These are phyloP conservation scores for Plebejus argus DNA, from an alignment of 2,888 invertebrate genomes.

Conservation along the genomic window DNA sequence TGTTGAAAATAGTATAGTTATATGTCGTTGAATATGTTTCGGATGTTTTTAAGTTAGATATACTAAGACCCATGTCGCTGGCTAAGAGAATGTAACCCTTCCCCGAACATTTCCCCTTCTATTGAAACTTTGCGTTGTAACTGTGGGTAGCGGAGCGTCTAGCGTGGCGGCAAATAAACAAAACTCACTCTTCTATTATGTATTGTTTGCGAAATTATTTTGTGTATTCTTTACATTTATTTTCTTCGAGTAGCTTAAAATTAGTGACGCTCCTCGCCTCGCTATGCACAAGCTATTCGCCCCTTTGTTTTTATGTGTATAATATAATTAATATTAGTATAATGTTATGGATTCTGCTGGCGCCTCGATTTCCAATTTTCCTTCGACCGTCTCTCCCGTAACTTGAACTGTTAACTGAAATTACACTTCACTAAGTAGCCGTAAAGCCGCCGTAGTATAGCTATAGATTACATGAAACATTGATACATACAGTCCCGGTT, in stretches of 20 bases:
- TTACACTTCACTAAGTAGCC: not conserved
- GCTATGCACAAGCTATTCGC: conserved; percentile 31
- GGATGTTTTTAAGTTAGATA: conserved; percentile 2
- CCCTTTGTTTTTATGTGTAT: not conserved
- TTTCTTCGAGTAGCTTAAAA: conserved; percentile 15
- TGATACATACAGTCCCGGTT: conserved; percentile 34
- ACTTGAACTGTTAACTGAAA: conserved; percentile 10
- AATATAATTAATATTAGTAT: conserved; percentile 16
- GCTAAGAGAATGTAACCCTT: conserved; percentile 20
- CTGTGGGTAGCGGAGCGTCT: conserved; percentile 29
- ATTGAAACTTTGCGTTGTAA: not conserved
- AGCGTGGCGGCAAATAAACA: conserved; percentile 23
- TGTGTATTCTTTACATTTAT: conserved; percentile 6
- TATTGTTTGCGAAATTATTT: conserved; percentile 27
- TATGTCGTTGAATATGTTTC: conserved; percentile 14
- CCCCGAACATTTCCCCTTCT: conserved; percentile 13
- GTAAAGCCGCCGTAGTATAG: not conserved
- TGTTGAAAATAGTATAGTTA: conserved; percentile 11
- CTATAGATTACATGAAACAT: conserved; percentile 34
- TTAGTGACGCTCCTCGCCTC: conserved; percentile 30
- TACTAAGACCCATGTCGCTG: conserved; percentile 29
- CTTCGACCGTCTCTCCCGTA: conserved; percentile 15
- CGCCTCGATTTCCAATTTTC: not conserved
- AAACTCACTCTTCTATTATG: conserved; percentile 18
- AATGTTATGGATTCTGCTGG: conserved; percentile 8